Percentiles rank a stretch among this genome's conserved stretches.
phyloP scores from a whole-genome alignment of 2,888 invertebrate species.

The Liopterus haemorrhoidalis region DNA sequence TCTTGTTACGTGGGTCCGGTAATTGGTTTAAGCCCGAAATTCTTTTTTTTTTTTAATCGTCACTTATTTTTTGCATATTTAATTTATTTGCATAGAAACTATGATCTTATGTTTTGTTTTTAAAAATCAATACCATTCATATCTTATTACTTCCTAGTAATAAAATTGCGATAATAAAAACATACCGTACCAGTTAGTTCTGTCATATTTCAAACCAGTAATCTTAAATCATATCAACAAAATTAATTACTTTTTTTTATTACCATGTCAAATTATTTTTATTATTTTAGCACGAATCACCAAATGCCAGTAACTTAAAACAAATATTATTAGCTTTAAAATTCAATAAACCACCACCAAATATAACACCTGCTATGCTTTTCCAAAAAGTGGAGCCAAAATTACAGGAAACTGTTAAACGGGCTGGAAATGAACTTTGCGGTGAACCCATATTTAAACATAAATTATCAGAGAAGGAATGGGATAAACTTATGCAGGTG shows the following conservation, averaged over 20 bases:
- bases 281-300: conserved; percentile 69
- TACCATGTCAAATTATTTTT: not conserved
- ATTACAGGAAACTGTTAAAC: conserved; percentile 58
- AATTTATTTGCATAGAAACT: no score
- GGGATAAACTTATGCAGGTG: conserved; percentile 65
- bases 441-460: conserved; percentile 72
- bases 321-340: conserved; percentile 71
- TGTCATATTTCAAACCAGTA: no score
- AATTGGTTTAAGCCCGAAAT: no score
- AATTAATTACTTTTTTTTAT: not conserved
- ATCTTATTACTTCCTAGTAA: no score
- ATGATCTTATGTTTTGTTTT: no score
- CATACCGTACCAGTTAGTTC: no score
- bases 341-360: conserved; percentile 81
- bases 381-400: conserved; percentile 72
- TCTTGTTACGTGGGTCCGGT: no score
- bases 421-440: conserved; percentile 56
- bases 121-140: no score
- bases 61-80: no score
- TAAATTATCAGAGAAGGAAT: conserved; percentile 71
- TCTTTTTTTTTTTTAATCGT: no score
- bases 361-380: conserved; percentile 68
- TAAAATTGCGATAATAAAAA: no score
- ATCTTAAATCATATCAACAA: no score
- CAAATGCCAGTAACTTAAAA: conserved; percentile 72